phyloP scores from a whole-genome alignment of 2,888 invertebrate genomes.

The Leucozona laternaria region DNA sequence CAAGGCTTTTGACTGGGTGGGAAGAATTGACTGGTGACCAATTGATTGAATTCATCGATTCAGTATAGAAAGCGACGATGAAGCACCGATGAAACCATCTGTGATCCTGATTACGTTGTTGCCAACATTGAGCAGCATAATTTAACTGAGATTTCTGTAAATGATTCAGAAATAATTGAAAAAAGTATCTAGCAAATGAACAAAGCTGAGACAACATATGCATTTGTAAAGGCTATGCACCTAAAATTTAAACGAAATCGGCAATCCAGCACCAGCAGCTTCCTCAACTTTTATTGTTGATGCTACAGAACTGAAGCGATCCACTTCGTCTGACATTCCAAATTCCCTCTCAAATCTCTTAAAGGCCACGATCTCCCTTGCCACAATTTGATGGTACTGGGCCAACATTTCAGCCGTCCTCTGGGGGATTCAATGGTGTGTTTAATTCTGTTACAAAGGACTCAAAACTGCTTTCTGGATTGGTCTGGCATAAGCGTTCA shows the following conservation, averaged over 20 bases:
- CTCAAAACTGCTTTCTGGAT: neutral
- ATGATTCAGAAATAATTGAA: constrained; percentile 23
- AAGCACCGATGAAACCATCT: too few relatives aligned
- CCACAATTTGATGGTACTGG: neutral
- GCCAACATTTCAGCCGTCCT: neutral
- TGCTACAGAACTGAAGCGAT: neutral
- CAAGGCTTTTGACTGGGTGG: too few relatives aligned
- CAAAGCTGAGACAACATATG: constrained; percentile 26
- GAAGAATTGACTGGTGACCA: too few relatives aligned
- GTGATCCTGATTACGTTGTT: neutral
- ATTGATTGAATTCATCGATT: neutral
- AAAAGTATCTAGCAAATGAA: constrained; percentile 31
- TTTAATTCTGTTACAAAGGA: neutral
- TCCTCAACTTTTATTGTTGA: constrained; percentile 6
- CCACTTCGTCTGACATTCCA: neutral
- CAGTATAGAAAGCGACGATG: neutral
- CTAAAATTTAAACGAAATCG: neutral
- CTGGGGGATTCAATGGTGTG: neutral
- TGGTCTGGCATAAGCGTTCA: neutral
- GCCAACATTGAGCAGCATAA: constrained; percentile 22
- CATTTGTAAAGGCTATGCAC: constrained; percentile 17
- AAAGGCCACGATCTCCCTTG: constrained; percentile 5
- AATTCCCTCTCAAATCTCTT: neutral
- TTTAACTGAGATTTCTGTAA: neutral
- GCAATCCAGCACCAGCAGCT: constrained; percentile 21